Base-by-base conservation (phyloP, 2,113 vertebrate genomes). In the Heptranchias perlo region DNA sequence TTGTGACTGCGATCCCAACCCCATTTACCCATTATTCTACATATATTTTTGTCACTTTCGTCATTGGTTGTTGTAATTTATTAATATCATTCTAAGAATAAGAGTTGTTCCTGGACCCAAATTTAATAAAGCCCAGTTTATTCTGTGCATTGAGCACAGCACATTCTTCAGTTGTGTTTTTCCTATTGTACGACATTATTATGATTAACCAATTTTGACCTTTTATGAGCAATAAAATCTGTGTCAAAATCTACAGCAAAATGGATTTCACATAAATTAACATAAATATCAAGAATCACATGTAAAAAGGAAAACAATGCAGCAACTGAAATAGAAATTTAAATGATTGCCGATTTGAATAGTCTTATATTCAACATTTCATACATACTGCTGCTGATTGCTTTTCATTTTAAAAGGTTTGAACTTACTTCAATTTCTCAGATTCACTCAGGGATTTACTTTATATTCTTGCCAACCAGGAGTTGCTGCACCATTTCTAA, bases 401-500 rank as follows among this genome's bases (percentile, higher is more conserved):
- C 49, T 91, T 35, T 58, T 58, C 49, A 35, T 58, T 91, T 35
- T 58, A 54, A 58, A 54, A 35, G 25, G 4, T 91, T 54, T 11
- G 52, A 61, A 61, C 21, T 92, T 21, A 92, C 31, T 58, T 31
- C 28, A 35, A 58, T 91, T 91, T 91, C 89, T 92, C 54, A 92
- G 58, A 92, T 62, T 7, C 89, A 62, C 31, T 47, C 82, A 58
- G 54, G 6, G 21, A 94, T 64, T 39, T 35, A 61, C 91, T 64
- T 64, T 49, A 47, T 49, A 52, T 69, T 52, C 52, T 69, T 69
- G 65, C 47, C 94, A 73, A 31, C 25, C 65, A 95, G 64, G 44
- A 52, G 31, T 28, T 49, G 76, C 69, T 97, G 97, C 39, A 96
- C 54, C 96, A 97, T 98, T 97, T 97, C 97, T 97, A 97, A 97